These are phyloP conservation scores for Sylvilagus bachmani DNA, from an alignment of 2,113 vertebrate genomes.

Conservation along the genomic window DNA sequence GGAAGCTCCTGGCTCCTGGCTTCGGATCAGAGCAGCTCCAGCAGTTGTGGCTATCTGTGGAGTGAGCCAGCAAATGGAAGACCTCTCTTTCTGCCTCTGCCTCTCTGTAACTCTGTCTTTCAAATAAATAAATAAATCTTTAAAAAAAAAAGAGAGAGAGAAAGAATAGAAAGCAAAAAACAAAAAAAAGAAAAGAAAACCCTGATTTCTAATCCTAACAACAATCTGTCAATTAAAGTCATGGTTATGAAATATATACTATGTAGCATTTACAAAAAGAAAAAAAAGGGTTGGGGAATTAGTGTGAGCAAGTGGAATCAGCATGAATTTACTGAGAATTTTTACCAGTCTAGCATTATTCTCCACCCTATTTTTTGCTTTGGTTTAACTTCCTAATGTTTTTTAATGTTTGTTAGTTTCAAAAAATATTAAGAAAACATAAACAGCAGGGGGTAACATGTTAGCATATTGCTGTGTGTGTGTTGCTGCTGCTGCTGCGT, in stretches of 20 bases:
- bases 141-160: no score
- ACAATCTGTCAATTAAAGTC: background rate
- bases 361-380: background rate
- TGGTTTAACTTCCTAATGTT: background rate
- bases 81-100: no score
- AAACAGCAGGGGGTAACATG: no score
- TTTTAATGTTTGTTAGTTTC: constrained; percentile 5
- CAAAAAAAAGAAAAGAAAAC: background rate
- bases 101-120: no score
- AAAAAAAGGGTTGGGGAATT: background rate
- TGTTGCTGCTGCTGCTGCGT: background rate
- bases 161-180: background rate
- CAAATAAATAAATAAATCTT: no score
- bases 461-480: background rate
- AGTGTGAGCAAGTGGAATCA: background rate
- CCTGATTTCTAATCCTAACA: background rate
- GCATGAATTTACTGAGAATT: constrained; percentile 13
- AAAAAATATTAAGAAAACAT: background rate
- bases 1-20: no score
- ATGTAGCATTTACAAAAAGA: background rate
- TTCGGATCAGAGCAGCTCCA: no score
- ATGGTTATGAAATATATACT: constrained; percentile 7
- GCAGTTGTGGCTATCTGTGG: no score
- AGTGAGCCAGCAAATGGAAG: no score
- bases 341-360: constrained; percentile 1